phyloP scores from a whole-genome alignment of 2,113 vertebrate genomes.

The Periophthalmodon schlosseri region DNA sequence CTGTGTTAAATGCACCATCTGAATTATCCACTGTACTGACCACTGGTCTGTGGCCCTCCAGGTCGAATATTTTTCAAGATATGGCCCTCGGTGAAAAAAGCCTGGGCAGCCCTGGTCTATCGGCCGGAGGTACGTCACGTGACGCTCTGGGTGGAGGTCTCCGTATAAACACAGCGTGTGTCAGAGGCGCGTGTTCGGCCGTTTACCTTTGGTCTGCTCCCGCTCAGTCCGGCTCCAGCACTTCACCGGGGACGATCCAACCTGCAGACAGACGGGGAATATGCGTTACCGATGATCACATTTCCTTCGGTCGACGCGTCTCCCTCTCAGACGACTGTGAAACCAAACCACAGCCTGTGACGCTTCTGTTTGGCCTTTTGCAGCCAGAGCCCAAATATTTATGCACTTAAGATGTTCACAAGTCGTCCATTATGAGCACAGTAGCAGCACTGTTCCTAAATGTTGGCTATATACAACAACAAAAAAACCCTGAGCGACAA shows the following conservation, averaged over 20 bases:
- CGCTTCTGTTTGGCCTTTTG: background rate
- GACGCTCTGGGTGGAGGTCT: too few species aligned
- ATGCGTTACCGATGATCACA: slow-evolving; percentile 6
- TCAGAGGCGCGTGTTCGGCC: background rate
- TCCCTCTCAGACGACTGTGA: slow-evolving; percentile 10
- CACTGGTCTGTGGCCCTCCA: too few species aligned
- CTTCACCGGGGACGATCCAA: slow-evolving; percentile 23
- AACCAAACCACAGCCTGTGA: slow-evolving; percentile 1
- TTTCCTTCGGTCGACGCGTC: slow-evolving; percentile 4
- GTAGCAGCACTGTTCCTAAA: background rate
- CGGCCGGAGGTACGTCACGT: too few species aligned
- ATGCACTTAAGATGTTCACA: background rate
- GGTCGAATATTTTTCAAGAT: too few species aligned
- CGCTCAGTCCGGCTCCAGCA: slow-evolving; percentile 38
- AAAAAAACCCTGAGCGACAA: background rate
- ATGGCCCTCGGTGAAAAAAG: too few species aligned
- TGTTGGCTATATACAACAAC: background rate
- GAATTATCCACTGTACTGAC: too few species aligned
- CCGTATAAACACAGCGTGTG: slow-evolving; percentile 8
- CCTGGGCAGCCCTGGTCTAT: too few species aligned
- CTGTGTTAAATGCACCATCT: too few species aligned
- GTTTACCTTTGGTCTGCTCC: slow-evolving; percentile 58
- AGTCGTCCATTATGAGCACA: background rate
- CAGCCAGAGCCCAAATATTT: background rate
- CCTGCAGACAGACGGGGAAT: slow-evolving; percentile 30